Conservation (phyloP, 2,888 invertebrate genomes). For the Acanthosepion pharaonis region DNA sequence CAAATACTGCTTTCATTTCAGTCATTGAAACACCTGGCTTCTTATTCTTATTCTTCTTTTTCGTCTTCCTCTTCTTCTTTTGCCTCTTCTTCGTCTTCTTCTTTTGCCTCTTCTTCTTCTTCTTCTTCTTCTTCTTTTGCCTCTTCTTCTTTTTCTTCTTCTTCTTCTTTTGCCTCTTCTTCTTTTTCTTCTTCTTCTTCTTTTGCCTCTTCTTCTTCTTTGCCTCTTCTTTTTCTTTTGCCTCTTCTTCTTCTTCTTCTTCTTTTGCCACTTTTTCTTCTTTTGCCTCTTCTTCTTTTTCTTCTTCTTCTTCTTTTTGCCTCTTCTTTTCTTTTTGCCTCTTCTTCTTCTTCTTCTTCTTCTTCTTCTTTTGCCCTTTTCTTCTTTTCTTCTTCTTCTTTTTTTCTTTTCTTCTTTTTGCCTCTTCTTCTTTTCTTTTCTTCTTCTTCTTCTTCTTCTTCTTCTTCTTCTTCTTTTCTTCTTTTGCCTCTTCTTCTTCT, state of each 20-base stretch:
- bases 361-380: neutral
- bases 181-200: neutral
- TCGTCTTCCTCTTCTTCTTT: neutral
- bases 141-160: too few relatives aligned
- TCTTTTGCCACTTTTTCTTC: fast-evolving
- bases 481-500: too few relatives aligned
- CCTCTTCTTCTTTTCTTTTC: too few relatives aligned
- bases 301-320: neutral
- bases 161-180: too few relatives aligned
- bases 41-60: neutral
- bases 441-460: neutral
- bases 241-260: neutral
- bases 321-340: too few relatives aligned
- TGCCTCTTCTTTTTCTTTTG: neutral
- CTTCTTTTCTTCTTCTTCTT: neutral
- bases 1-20: too few relatives aligned
- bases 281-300: neutral
- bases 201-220: neutral
- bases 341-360: too few relatives aligned
- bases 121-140: too few relatives aligned
- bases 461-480: neutral
- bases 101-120: neutral
- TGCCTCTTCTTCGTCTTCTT: neutral
- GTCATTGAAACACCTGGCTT: too few relatives aligned
- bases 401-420: too few relatives aligned